phyloP scores from a whole-genome alignment of 2,888 invertebrate genomes.

The Malthinus flaveolus region DNA sequence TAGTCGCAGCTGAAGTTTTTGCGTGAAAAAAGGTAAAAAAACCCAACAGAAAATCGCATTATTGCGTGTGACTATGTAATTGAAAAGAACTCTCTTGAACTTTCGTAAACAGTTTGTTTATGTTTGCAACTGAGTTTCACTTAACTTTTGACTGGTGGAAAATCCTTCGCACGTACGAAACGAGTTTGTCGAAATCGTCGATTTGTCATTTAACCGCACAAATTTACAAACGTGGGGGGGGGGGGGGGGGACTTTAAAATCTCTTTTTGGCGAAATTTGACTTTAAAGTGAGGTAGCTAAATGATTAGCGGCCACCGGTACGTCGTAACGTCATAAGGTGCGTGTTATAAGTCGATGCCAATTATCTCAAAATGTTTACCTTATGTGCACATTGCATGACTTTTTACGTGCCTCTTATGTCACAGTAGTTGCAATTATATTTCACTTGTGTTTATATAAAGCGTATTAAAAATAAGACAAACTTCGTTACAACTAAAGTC shows the following conservation, averaged over 20 bases:
- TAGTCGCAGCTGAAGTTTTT: too few relatives aligned
- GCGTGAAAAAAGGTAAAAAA: background rate
- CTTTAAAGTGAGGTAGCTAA: too few relatives aligned
- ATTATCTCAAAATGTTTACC: conserved; percentile 26
- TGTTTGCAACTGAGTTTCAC: conserved; percentile 12
- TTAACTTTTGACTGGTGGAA: conserved; percentile 22
- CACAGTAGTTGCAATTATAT: conserved; percentile 42
- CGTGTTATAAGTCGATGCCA: too few relatives aligned
- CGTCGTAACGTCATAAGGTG: background rate
- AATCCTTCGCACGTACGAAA: conserved; percentile 25
- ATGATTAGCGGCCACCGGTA: too few relatives aligned
- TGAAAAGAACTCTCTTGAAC: conserved; percentile 28
- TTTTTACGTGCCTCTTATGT: conserved; percentile 45
- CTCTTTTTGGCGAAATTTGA: too few relatives aligned
- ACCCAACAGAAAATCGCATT: too few relatives aligned
- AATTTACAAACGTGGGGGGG: too few relatives aligned
- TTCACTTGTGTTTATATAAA: conserved; percentile 34
- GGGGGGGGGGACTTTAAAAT: too few relatives aligned
- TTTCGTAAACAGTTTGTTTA: conserved; percentile 27
- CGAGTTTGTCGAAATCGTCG: conserved; percentile 12
- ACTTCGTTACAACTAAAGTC: conserved; percentile 22
- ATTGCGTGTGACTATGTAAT: conserved; percentile 2
- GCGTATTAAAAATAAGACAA: conserved; percentile 39
- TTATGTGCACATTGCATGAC: conserved; percentile 29
- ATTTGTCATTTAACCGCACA: conserved; percentile 9